A percentile compares a stretch with the other conserved stretches of the same genome.
Conservation (phyloP, 2,113 vertebrate species). For the Spea bombifrons region DNA sequence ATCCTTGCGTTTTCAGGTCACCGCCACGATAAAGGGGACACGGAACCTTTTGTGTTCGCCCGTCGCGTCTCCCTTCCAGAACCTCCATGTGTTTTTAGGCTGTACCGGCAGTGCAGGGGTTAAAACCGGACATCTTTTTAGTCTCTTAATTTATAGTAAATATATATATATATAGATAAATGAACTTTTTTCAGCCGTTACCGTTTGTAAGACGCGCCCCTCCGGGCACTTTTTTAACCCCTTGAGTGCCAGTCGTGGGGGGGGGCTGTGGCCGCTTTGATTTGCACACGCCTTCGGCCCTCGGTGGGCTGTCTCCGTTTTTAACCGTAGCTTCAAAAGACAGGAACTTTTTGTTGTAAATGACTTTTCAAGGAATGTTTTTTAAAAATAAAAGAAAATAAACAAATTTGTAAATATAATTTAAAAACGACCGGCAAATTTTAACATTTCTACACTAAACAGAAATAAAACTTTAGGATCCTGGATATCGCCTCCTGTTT, state of each 20-base stretch:
- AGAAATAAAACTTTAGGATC: conserved; percentile 16
- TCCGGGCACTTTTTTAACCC: neutral
- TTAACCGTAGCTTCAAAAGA: neutral
- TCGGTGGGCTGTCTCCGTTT: conserved; percentile 1
- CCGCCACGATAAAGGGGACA: neutral
- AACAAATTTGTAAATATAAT: conserved; percentile 41
- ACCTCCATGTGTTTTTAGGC: neutral
- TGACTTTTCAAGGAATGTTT: conserved; percentile 7
- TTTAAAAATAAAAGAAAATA: conserved; percentile 5
- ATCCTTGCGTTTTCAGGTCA: neutral
- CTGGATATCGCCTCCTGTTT: neutral
- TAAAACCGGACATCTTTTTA: neutral
- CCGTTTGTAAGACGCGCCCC: neutral
- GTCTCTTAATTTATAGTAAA: neutral
- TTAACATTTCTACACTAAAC: conserved; percentile 40
- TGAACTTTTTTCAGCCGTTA: neutral
- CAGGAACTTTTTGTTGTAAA: neutral
- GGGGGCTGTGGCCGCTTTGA: too few species aligned
- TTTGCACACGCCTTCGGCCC: neutral
- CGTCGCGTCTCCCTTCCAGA: neutral
- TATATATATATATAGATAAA: neutral
- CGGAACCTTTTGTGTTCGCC: neutral
- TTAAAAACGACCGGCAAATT: conserved; percentile 16
- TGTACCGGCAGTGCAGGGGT: neutral
- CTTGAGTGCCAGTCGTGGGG: neutral